Conservation (phyloP, 2,113 vertebrate species). For the Rafetus swinhoei region DNA sequence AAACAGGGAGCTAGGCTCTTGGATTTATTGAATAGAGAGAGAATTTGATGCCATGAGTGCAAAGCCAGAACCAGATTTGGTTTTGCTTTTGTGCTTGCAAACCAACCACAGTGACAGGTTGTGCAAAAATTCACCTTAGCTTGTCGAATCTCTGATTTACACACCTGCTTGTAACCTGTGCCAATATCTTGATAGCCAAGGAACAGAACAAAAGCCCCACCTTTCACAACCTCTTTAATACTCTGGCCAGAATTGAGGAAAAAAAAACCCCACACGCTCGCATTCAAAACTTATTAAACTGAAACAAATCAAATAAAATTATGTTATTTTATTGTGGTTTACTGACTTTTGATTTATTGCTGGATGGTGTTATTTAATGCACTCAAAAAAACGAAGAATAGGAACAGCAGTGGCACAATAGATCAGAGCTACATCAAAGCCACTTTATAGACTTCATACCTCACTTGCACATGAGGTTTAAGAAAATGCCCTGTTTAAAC, state of each 20-base stretch:
- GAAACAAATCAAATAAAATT: conserved; percentile 35
- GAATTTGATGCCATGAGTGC: not conserved
- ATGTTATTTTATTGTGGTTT: conserved; percentile 35
- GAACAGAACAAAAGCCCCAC: not conserved
- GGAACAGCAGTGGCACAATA: conserved; percentile 19
- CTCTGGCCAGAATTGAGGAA: not conserved
- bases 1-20: not conserved
- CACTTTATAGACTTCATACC: conserved; percentile 29
- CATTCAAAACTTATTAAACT: conserved; percentile 35
- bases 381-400: conserved; percentile 45
- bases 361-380: conserved; percentile 42
- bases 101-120: not conserved
- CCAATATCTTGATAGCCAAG: not conserved
- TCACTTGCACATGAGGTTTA: conserved; percentile 24
- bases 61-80: not conserved
- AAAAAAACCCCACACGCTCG: not conserved
- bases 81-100: not conserved
- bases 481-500: conserved; percentile 58
- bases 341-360: conserved; percentile 43
- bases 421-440: conserved; percentile 52
- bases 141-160: not conserved
- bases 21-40: conserved; percentile 6
- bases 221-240: conserved; percentile 24
- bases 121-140: not conserved
- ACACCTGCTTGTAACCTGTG: not conserved